Evolutionary conservation across 2,888 invertebrate genomes (phyloP).

Genomic region (Hecatera dysodea): DNA sequence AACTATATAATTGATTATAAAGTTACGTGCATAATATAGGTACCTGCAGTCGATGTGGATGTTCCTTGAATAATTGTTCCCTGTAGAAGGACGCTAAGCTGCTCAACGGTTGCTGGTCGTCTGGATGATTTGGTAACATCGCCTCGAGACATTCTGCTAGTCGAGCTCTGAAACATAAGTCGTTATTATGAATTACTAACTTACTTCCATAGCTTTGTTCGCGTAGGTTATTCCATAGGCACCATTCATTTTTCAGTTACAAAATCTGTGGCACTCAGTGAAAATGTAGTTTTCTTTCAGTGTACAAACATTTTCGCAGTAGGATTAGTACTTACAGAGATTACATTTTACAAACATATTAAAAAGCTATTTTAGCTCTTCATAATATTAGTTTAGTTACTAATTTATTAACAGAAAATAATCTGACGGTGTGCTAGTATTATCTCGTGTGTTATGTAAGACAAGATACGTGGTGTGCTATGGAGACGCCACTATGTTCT

Average conservation of each 20-base stretch:
- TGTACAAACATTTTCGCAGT: neutral
- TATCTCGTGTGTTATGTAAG: neutral
- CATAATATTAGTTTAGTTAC: neutral
- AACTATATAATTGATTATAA: too few relatives aligned
- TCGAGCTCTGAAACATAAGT: slow-evolving; percentile 92
- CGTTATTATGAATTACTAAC: neutral
- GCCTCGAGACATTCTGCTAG: slow-evolving; percentile 97
- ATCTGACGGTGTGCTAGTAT: neutral
- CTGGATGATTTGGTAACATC: slow-evolving; percentile 94
- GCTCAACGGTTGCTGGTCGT: slow-evolving; percentile 87
- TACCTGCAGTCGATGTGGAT: slow-evolving; percentile 93
- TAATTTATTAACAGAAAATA: neutral
- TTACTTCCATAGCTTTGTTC: neutral
- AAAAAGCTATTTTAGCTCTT: neutral
- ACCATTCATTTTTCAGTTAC: neutral
- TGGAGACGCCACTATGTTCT: neutral
- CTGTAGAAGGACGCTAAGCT: slow-evolving; percentile 91
- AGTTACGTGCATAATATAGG: too few relatives aligned
- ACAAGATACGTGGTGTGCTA: neutral
- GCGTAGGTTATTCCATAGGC: neutral
- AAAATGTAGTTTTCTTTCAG: neutral
- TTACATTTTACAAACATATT: neutral
- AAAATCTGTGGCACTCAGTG: neutral
- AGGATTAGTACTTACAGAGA: neutral
- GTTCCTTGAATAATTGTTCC: slow-evolving; percentile 94